phyloP scores from a whole-genome alignment of 2,797 vertebrate genomes.

The Leucoraja ocellata region DNA sequence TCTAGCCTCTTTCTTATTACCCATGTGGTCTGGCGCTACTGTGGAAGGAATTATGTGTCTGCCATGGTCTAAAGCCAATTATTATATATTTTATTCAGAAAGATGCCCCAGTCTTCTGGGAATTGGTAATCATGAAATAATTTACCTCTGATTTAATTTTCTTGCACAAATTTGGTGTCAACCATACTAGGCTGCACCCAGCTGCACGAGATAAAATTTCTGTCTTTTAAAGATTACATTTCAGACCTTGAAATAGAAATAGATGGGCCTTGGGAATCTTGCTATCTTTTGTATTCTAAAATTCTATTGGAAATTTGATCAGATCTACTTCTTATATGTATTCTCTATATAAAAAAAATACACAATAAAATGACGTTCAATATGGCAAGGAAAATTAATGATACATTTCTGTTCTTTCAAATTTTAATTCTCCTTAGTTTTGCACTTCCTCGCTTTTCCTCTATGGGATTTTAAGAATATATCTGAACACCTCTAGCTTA shows the following conservation, averaged over 20 bases:
- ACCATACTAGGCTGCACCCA: constrained; percentile 55
- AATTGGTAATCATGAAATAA: constrained; percentile 98
- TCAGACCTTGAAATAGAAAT: constrained; percentile 51
- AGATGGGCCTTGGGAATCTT: constrained; percentile 55
- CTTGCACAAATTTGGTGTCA: constrained; percentile 72
- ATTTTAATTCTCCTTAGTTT: constrained; percentile 49
- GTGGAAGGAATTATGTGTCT: constrained; percentile 93
- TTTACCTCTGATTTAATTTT: constrained; percentile 99
- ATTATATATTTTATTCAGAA: constrained; percentile 99
- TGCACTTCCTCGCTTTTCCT: neutral
- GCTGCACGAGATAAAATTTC: constrained; percentile 55
- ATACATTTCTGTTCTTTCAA: constrained; percentile 49
- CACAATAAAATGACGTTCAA: constrained; percentile 56
- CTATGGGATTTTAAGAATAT: neutral
- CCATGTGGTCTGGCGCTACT: constrained; percentile 81
- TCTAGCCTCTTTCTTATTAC: constrained; percentile 81
- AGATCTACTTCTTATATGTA: constrained; percentile 59
- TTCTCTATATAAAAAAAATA: constrained; percentile 56
- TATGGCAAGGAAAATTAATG: constrained; percentile 47
- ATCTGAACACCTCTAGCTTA: neutral
- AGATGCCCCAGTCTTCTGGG: constrained; percentile 91
- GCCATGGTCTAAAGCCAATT: constrained; percentile 98
- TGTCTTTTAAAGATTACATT: constrained; percentile 63
- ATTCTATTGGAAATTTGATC: constrained; percentile 68
- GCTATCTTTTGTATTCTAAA: constrained; percentile 48